Conservation (phyloP, 2,797 vertebrate species). For the Mus spretus region DNA sequence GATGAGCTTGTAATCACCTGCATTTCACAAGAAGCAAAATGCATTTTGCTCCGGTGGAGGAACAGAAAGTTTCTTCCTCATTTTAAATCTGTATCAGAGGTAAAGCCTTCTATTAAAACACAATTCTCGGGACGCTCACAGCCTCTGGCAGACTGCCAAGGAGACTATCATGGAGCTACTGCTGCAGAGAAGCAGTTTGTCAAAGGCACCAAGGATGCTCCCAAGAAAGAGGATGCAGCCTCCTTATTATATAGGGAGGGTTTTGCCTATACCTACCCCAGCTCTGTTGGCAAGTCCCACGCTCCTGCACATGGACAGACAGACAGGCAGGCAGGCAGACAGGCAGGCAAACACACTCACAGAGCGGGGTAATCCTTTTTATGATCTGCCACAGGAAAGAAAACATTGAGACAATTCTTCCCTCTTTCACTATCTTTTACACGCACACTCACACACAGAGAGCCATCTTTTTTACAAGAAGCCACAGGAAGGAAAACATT, state of each 20-base stretch:
- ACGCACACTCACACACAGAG: neutral
- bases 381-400: neutral
- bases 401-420: neutral
- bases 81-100: constrained; percentile 80
- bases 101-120: constrained; percentile 76
- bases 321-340: neutral
- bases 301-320: neutral
- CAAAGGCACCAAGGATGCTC: constrained; percentile 30
- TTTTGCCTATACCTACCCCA: neutral
- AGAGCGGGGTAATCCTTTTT: neutral
- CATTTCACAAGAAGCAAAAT: constrained; percentile 79
- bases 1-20: constrained; percentile 81
- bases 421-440: neutral
- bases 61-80: constrained; percentile 81
- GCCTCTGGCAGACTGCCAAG: constrained; percentile 68
- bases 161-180: constrained; percentile 61
- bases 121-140: constrained; percentile 49
- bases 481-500: neutral
- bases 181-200: constrained; percentile 60
- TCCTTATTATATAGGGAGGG: constrained; percentile 24
- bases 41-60: constrained; percentile 76
- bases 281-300: neutral
- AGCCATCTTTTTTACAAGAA: neutral
- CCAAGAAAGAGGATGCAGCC: neutral
- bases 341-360: neutral